Evolutionary conservation across 1,140 invertebrate genomes (phyloP).

Genomic region (Laupala kohalensis): DNA sequence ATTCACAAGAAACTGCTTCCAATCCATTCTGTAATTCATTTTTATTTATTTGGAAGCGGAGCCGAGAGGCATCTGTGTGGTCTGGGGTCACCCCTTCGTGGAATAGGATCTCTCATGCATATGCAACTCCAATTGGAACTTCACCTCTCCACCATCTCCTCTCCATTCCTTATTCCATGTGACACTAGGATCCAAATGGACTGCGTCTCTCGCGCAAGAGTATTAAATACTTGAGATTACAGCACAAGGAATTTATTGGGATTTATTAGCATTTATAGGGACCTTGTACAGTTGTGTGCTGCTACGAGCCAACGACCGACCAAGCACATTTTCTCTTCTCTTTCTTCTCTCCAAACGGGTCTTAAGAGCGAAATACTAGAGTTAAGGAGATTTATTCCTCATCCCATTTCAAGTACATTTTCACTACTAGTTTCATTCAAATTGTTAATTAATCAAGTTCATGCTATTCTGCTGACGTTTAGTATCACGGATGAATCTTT

Average conservation of each 20-base stretch:
- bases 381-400: not conserved
- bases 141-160: no score
- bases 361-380: not conserved
- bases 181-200: no score
- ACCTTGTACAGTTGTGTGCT: not conserved
- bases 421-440: no score
- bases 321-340: no score
- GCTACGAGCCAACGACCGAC: no score
- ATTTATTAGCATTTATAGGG: not conserved
- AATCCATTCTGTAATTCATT: not conserved
- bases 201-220: not conserved
- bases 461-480: no score
- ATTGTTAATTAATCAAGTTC: no score
- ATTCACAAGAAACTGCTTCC: no score
- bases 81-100: not conserved
- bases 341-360: not conserved
- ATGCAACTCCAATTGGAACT: not conserved
- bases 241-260: not conserved
- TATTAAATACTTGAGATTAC: not conserved
- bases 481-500: no score
- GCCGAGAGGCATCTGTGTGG: no score
- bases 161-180: no score
- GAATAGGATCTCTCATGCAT: not conserved
- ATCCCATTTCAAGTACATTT: no score
- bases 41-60: not conserved